phyloP scores from a whole-genome alignment of 2,113 vertebrate species.

The Jaculus jaculus region DNA sequence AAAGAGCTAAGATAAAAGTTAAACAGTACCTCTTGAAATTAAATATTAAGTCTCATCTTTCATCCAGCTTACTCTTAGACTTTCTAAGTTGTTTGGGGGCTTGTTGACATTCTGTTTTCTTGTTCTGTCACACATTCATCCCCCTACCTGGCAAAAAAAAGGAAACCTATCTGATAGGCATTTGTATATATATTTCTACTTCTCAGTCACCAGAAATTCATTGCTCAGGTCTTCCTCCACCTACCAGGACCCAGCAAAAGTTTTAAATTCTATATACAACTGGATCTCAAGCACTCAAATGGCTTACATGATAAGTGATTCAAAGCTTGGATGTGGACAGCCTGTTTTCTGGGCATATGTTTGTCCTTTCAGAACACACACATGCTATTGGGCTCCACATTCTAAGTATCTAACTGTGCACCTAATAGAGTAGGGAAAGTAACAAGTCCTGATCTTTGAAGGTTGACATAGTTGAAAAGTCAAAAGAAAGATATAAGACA shows the following conservation, averaged over 20 bases:
- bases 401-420: not conserved
- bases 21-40: not conserved
- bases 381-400: not conserved
- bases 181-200: not conserved
- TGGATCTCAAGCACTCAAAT: not conserved
- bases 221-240: not conserved
- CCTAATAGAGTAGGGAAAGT: not conserved
- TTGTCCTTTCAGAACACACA: not conserved
- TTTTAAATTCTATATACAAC: not conserved
- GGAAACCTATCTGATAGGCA: not conserved
- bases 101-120: not conserved
- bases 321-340: not conserved
- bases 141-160: not conserved
- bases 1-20: not conserved
- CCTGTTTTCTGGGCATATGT: not conserved
- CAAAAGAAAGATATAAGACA: not conserved
- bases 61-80: not conserved
- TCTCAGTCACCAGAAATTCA: not conserved
- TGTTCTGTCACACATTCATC: not conserved
- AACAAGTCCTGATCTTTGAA: not conserved
- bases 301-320: not conserved
- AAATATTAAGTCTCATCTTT: conserved; percentile 1
- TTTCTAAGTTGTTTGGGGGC: not conserved
- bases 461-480: not conserved
- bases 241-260: not conserved